These are phyloP conservation scores for Heliconius cydno DNA, from an alignment of 2,888 invertebrate genomes.

Conservation along the genomic window DNA sequence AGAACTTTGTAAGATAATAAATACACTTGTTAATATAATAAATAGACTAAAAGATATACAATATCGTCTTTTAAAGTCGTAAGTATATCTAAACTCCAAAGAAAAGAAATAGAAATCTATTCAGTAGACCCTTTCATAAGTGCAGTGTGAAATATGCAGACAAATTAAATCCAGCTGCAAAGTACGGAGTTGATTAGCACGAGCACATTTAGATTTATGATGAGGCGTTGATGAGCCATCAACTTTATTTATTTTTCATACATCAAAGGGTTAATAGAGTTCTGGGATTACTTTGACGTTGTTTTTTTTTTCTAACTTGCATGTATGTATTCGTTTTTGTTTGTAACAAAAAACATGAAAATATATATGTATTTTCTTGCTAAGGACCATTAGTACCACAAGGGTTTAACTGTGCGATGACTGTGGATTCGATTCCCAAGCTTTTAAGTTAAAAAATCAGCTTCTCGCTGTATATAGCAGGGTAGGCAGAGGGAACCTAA, in stretches of 20 bases:
- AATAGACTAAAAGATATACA: too few relatives aligned
- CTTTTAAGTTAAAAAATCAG: too few relatives aligned
- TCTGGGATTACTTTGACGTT: slow-evolving; percentile 40
- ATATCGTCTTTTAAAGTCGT: too few relatives aligned
- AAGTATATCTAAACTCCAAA: slow-evolving; percentile 2
- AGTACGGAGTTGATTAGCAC: slow-evolving; percentile 68
- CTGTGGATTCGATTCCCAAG: too few relatives aligned
- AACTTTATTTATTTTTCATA: slow-evolving; percentile 45
- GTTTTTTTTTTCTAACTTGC: slow-evolving; percentile 19
- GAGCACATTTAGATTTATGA: slow-evolving; percentile 73
- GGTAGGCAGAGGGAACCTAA: too few relatives aligned
- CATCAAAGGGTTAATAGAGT: slow-evolving; percentile 47
- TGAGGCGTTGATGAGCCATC: slow-evolving; percentile 51
- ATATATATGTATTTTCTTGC: too few relatives aligned
- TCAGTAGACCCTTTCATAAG: slow-evolving; percentile 42
- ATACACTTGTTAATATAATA: not conserved
- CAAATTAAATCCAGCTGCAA: slow-evolving; percentile 77
- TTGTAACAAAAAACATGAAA: not conserved
- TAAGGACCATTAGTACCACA: too few relatives aligned
- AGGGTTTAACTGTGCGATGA: not conserved
- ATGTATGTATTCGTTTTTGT: not conserved
- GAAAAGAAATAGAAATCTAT: slow-evolving; percentile 30
- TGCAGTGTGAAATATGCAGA: slow-evolving; percentile 68
- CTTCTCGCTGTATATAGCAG: too few relatives aligned
- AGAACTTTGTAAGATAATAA: not conserved